phyloP scores from a whole-genome alignment of 2,888 invertebrate species.

The Megaustenia siamemsis region DNA sequence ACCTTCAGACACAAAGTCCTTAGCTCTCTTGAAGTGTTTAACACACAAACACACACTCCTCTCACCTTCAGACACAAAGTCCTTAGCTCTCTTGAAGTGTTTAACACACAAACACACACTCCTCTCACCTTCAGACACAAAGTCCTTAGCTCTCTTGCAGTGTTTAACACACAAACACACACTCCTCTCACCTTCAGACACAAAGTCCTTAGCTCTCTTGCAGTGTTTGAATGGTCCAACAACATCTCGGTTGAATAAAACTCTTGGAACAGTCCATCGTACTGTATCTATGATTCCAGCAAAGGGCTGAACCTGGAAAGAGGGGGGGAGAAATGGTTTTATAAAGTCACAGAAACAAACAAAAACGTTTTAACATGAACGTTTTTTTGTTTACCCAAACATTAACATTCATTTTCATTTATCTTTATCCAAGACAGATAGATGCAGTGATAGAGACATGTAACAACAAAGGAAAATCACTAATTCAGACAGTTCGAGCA shows the following conservation, averaged over 20 bases:
- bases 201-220: constrained; percentile 73
- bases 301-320: constrained; percentile 80
- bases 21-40: constrained; percentile 68
- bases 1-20: constrained; percentile 76
- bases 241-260: constrained; percentile 79
- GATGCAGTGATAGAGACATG: no score
- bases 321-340: no score
- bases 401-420: no score
- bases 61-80: constrained; percentile 73
- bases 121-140: constrained; percentile 70
- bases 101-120: no score
- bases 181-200: constrained; percentile 67
- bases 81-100: constrained; percentile 70
- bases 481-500: no score
- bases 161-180: no score
- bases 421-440: no score
- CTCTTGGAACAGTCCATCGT: constrained; percentile 75
- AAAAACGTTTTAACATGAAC: no score
- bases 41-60: no score
- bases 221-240: constrained; percentile 79
- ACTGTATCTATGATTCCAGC: constrained; percentile 79
- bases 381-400: no score
- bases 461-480: no score
- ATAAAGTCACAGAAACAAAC: no score
- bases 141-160: constrained; percentile 72